Percentiles rank a stretch among this genome's conserved stretches.
These are phyloP conservation scores for Paradisaea rubra DNA, from an alignment of 2,113 vertebrate species.

Conservation along the genomic window DNA sequence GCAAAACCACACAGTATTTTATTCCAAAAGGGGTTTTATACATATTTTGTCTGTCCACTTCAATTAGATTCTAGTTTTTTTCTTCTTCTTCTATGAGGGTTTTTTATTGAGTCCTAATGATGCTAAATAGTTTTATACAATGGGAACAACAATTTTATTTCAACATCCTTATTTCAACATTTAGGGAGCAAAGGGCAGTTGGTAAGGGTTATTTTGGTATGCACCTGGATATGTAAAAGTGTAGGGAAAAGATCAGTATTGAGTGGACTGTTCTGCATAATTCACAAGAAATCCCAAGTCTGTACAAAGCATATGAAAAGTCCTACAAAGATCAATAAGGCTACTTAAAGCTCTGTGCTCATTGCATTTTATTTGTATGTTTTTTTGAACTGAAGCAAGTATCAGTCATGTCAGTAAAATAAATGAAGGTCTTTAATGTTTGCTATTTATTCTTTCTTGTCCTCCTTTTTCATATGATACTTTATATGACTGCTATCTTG, in stretches of 20 bases:
- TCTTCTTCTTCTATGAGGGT: background rate
- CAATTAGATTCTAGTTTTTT: background rate
- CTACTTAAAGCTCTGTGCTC: background rate
- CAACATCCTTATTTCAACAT: background rate
- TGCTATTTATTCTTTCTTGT: background rate
- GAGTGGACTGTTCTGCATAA: background rate
- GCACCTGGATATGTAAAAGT: background rate
- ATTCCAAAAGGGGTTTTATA: background rate
- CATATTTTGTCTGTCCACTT: background rate
- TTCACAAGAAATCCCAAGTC: background rate
- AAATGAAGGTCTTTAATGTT: background rate
- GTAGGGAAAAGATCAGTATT: background rate
- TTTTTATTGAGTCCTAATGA: background rate
- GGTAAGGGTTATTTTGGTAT: background rate
- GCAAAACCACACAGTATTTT: background rate
- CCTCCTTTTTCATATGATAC: background rate
- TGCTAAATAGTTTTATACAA: background rate
- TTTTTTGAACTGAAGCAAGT: background rate
- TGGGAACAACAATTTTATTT: background rate
- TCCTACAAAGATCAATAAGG: background rate
- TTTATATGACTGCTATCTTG: background rate
- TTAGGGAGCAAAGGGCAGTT: background rate
- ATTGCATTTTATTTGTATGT: background rate
- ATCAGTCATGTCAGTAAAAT: background rate
- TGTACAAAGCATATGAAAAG: background rate